phyloP scores from a whole-genome alignment of 2,113 vertebrate species.

The Corydoras maculifer region DNA sequence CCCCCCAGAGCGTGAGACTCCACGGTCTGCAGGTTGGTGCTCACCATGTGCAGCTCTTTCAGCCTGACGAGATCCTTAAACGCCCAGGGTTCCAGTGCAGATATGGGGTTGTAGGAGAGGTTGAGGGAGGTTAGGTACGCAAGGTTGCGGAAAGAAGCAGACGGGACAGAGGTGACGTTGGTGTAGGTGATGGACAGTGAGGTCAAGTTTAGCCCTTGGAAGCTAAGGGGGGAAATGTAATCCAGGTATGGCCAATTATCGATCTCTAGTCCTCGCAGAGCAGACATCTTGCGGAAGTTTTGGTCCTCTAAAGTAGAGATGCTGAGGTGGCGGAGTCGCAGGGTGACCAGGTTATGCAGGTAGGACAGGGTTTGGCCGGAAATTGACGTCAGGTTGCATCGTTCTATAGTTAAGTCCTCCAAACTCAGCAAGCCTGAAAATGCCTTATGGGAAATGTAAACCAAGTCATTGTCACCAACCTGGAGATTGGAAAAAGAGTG shows the following conservation, averaged over 20 bases:
- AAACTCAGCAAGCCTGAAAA: constrained; percentile 84
- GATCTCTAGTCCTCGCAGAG: constrained; percentile 82
- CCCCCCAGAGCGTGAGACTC: constrained; percentile 84
- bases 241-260: constrained; percentile 88
- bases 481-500: neutral
- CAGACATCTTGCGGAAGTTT: constrained; percentile 82
- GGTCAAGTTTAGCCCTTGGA: constrained; percentile 87
- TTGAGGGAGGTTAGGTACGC: constrained; percentile 85
- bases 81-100: constrained; percentile 80
- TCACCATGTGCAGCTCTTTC: constrained; percentile 90
- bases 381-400: constrained; percentile 90
- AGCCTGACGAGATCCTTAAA: constrained; percentile 89
- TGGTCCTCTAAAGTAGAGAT: constrained; percentile 83
- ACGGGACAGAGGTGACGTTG: constrained; percentile 86
- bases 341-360: constrained; percentile 81
- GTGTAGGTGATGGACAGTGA: constrained; percentile 91
- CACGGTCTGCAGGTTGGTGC: constrained; percentile 74
- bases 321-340: constrained; percentile 82
- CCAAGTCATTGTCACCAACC: constrained; percentile 87
- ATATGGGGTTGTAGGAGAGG: constrained; percentile 92
- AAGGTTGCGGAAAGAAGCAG: constrained; percentile 80
- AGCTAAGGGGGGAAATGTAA: constrained; percentile 80
- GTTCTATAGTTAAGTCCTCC: constrained; percentile 84
- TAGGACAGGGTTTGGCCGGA: constrained; percentile 85
- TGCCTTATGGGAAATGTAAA: constrained; percentile 92